phyloP scores from a whole-genome alignment of 2,888 invertebrate genomes.

The Xestia rhomboidea region DNA sequence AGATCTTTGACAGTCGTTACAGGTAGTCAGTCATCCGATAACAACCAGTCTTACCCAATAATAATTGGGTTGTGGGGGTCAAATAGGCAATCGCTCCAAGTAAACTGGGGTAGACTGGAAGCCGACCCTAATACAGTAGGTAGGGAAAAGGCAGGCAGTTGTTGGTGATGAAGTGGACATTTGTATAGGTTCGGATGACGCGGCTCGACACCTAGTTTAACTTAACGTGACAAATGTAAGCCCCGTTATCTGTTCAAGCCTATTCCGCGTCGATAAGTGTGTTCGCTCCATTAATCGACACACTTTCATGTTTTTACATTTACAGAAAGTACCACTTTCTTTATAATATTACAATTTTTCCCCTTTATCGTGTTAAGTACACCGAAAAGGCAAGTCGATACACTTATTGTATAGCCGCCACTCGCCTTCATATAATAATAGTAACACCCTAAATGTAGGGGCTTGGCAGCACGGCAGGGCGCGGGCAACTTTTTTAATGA shows the following conservation, averaged over 20 bases:
- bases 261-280: background rate
- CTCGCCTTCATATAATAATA: constrained; percentile 15
- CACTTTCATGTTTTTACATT: background rate
- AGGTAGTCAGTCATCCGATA: too few relatives aligned
- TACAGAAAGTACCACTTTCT: background rate
- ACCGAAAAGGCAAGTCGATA: constrained; percentile 7
- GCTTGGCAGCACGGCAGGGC: constrained; percentile 43
- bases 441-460: constrained; percentile 40
- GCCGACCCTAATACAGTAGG: too few relatives aligned
- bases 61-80: too few relatives aligned
- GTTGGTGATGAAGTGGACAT: background rate
- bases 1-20: too few relatives aligned
- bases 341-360: background rate
- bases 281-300: background rate
- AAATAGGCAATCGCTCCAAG: too few relatives aligned
- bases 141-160: too few relatives aligned
- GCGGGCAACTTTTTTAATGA: constrained; percentile 46
- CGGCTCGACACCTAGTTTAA: background rate
- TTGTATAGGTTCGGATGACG: background rate
- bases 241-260: background rate
- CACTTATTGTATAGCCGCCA: constrained; percentile 24
- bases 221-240: background rate
- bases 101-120: too few relatives aligned
- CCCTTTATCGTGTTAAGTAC: background rate
- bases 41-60: too few relatives aligned